Evolutionary conservation across 2,797 vertebrate species (phyloP).

Genomic region (Bufotes viridis): DNA sequence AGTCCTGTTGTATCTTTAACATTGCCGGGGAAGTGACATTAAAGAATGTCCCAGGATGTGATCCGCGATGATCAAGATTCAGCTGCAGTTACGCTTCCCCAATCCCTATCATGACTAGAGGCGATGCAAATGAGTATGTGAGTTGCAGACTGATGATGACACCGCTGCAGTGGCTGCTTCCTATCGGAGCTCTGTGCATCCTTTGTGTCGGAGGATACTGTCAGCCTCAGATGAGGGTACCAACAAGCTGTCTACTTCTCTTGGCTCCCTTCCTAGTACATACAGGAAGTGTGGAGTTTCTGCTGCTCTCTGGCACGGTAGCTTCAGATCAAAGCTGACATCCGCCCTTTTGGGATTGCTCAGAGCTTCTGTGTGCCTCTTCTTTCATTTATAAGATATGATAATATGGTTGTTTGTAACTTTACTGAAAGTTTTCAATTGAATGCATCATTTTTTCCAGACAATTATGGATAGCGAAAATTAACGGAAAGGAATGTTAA

Average conservation of each 20-base stretch:
- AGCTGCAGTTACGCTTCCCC: constrained; percentile 11
- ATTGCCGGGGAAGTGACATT: background rate
- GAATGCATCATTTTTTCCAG: background rate
- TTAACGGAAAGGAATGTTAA: background rate
- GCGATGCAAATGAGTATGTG: constrained; percentile 58
- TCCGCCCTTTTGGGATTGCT: constrained; percentile 56
- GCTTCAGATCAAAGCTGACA: constrained; percentile 61
- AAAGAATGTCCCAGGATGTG: constrained; percentile 27
- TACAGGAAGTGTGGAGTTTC: constrained; percentile 53
- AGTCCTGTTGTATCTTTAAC: background rate
- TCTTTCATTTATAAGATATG: constrained; percentile 42
- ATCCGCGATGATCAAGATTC: constrained; percentile 34
- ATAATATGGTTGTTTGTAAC: constrained; percentile 28
- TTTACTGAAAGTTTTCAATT: constrained; percentile 13
- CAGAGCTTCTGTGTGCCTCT: constrained; percentile 55
- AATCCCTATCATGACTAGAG: constrained; percentile 49
- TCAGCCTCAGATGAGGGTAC: constrained; percentile 38
- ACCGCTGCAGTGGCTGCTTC: constrained; percentile 34
- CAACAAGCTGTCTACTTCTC: constrained; percentile 58
- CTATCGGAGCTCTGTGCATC: constrained; percentile 44
- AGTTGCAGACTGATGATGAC: constrained; percentile 50
- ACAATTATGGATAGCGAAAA: background rate
- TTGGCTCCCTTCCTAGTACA: background rate
- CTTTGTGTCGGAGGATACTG: constrained; percentile 58
- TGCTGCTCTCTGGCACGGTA: constrained; percentile 46